phyloP scores from a whole-genome alignment of 2,113 vertebrate species.

The Anoplopoma fimbria region DNA sequence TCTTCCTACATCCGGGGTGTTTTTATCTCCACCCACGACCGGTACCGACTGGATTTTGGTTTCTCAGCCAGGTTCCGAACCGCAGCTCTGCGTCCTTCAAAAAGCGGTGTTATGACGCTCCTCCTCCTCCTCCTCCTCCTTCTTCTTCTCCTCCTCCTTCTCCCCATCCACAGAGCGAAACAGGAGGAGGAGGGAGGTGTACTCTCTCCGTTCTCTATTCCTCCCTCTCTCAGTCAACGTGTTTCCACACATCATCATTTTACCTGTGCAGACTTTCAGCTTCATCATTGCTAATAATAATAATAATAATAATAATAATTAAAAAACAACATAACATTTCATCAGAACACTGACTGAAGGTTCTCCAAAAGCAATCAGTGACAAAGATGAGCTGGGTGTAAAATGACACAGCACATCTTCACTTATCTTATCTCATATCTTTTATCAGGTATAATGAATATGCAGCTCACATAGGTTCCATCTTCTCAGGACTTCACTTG shows the following conservation, averaged over 20 bases:
- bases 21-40: conserved; percentile 28
- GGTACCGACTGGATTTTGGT: conserved; percentile 43
- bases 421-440: background rate
- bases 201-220: conserved; percentile 1
- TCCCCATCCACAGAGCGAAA: conserved; percentile 12
- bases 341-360: background rate
- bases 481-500: background rate
- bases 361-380: background rate
- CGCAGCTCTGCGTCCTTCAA: conserved; percentile 59
- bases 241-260: conserved; percentile 14
- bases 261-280: conserved; percentile 18
- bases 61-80: conserved; percentile 49
- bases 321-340: too few relatives aligned
- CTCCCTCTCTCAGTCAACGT: background rate
- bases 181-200: background rate
- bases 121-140: conserved; percentile 49
- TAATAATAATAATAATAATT: too few relatives aligned
- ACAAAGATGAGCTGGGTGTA: background rate
- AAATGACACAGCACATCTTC: conserved; percentile 4
- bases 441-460: background rate
- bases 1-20: conserved; percentile 58
- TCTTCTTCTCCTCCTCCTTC: conserved; percentile 53
- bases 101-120: conserved; percentile 43
- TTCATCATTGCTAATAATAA: conserved; percentile 18
- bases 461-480: background rate